Conservation (phyloP, 2,113 vertebrate species). For the Chaetodon auriga region DNA sequence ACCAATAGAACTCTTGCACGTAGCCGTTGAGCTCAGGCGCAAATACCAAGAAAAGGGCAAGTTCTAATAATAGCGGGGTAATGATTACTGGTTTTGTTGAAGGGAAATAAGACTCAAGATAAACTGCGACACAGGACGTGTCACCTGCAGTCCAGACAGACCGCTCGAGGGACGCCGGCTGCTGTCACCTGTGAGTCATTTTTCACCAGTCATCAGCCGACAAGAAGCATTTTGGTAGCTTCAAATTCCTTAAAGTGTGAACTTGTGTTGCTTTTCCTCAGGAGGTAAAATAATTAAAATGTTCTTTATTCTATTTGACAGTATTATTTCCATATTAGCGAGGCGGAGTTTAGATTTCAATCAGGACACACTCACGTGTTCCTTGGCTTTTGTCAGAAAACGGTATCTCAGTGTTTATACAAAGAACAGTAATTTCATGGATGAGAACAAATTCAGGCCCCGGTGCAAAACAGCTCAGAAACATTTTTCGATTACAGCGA, state of each 20-base stretch:
- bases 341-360: background rate
- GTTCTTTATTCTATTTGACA: background rate
- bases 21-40: background rate
- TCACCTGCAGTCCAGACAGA: background rate
- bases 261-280: background rate
- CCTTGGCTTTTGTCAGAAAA: conserved; percentile 25
- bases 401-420: conserved; percentile 24
- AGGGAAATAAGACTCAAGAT: conserved; percentile 13
- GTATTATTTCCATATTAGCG: conserved; percentile 16
- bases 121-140: background rate
- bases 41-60: background rate
- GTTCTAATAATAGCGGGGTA: conserved; percentile 6
- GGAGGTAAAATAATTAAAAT: conserved; percentile 2
- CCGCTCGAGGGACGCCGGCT: background rate
- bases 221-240: background rate
- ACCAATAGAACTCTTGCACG: background rate
- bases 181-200: conserved; percentile 3
- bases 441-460: conserved; percentile 31
- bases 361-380: conserved; percentile 10
- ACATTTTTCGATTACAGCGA: conserved; percentile 28
- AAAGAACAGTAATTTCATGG: conserved; percentile 61
- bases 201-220: background rate
- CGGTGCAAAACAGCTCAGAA: conserved; percentile 30
- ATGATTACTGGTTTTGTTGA: background rate
- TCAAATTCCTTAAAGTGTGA: background rate